Conservation (phyloP, 2,797 vertebrate genomes). For the Mormyrus hasselquistii region DNA sequence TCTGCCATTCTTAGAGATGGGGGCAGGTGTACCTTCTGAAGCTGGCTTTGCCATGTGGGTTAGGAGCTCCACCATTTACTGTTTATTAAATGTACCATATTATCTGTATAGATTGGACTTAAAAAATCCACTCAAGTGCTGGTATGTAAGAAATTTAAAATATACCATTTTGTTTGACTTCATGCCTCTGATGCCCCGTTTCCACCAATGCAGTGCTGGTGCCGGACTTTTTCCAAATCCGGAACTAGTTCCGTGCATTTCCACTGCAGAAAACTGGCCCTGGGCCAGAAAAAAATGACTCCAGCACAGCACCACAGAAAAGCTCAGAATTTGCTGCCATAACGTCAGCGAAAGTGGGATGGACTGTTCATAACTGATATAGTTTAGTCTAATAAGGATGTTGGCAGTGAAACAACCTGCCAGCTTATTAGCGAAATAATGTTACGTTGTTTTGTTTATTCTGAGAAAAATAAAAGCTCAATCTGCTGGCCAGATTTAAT, state of each 20-base stretch:
- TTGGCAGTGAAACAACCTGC: background rate
- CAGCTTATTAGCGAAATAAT: background rate
- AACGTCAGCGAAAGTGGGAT: background rate
- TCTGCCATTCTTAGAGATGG: background rate
- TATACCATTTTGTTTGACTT: background rate
- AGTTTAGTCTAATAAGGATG: background rate
- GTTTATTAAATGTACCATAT: background rate
- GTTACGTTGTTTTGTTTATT: background rate
- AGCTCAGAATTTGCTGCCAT: background rate
- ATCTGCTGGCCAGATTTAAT: background rate
- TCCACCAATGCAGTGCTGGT: background rate
- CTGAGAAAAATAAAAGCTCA: background rate
- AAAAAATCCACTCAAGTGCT: background rate
- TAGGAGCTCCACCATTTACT: background rate
- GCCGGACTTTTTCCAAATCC: background rate
- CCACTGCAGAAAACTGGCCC: background rate
- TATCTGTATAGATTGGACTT: background rate
- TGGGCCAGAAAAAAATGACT: background rate
- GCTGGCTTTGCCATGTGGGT: background rate
- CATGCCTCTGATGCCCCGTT: background rate
- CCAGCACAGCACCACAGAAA: background rate
- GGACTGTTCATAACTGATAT: background rate
- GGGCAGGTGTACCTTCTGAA: background rate
- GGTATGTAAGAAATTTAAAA: background rate
- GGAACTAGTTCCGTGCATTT: background rate